Evolutionary conservation across 2,797 vertebrate species (phyloP).

Genomic region (Mormyrops boulengeri): DNA sequence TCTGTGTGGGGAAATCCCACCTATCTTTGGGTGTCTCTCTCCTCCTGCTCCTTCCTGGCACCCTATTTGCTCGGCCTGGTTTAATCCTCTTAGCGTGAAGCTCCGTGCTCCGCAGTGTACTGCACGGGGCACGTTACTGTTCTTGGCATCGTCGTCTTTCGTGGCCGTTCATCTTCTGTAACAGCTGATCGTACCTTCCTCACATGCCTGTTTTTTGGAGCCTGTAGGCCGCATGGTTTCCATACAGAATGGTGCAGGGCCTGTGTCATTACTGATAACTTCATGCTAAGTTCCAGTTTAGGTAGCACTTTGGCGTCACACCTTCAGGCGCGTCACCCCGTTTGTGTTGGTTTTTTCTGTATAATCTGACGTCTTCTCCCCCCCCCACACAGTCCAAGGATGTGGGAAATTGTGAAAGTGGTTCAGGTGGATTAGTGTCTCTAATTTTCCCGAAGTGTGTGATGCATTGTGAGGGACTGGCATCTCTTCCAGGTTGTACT

Average conservation of each 20-base stretch:
- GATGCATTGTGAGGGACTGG: background rate
- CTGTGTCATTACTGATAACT: background rate
- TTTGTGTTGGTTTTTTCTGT: background rate
- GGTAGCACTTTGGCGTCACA: background rate
- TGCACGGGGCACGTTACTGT: background rate
- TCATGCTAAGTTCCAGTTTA: background rate
- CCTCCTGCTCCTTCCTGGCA: conserved; percentile 7
- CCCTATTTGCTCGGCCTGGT: background rate
- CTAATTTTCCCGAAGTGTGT: background rate
- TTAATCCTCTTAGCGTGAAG: background rate
- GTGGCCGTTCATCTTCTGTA: background rate
- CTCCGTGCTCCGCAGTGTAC: background rate
- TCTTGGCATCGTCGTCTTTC: background rate
- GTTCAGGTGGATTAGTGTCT: background rate
- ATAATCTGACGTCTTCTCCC: background rate
- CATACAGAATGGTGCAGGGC: background rate
- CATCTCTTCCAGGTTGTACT: background rate
- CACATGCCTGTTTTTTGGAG: background rate
- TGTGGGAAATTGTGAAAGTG: background rate
- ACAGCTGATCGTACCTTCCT: background rate
- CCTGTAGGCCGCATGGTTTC: background rate
- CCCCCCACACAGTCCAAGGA: background rate
- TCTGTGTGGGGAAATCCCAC: conserved; percentile 2
- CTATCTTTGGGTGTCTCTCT: background rate
- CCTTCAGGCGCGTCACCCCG: background rate